Conservation (phyloP, 1,140 invertebrate genomes). For the Drosophila bifasciata region DNA sequence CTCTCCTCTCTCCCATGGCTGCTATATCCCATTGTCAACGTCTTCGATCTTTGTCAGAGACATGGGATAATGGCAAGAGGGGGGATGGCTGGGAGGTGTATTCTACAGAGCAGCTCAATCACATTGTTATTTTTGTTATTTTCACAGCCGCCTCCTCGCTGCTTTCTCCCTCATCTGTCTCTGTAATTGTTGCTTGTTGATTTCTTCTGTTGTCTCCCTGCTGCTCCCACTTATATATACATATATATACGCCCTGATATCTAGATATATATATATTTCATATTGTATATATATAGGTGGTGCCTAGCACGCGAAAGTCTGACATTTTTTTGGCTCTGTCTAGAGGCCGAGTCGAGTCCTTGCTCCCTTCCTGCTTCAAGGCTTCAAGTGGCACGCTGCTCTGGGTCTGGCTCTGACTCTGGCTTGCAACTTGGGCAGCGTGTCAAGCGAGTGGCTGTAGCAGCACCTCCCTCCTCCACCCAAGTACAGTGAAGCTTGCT, state of each 20-base stretch:
- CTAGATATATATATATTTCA: slow-evolving; percentile 20
- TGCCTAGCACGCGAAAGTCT: slow-evolving; percentile 40
- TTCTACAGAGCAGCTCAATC: slow-evolving; percentile 63
- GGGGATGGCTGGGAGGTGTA: too few species aligned
- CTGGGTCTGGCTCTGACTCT: too few species aligned
- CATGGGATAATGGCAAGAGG: neutral
- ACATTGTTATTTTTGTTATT: slow-evolving; percentile 35
- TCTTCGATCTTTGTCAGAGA: slow-evolving; percentile 65
- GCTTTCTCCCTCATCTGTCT: slow-evolving; percentile 41
- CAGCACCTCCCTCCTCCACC: neutral
- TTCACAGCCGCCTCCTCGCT: neutral
- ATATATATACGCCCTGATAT: slow-evolving; percentile 5
- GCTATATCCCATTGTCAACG: slow-evolving; percentile 60
- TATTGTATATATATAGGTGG: slow-evolving; percentile 22
- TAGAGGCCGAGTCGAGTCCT: slow-evolving; percentile 49
- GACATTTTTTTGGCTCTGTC: slow-evolving; percentile 28
- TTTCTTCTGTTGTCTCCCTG: slow-evolving; percentile 46
- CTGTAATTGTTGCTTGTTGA: slow-evolving; percentile 79
- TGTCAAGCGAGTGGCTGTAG: slow-evolving; percentile 23
- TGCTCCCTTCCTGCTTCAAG: slow-evolving; percentile 37
- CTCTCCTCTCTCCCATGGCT: slow-evolving; percentile 1
- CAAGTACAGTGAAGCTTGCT: slow-evolving; percentile 43
- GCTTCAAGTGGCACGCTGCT: slow-evolving; percentile 37
- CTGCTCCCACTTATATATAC: slow-evolving; percentile 20
- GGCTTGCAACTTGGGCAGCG: slow-evolving; percentile 48